Percentiles rank a stretch among this genome's conserved stretches.
Conservation (phyloP, 2,797 vertebrate genomes). For the Lutjanus campechanus region DNA sequence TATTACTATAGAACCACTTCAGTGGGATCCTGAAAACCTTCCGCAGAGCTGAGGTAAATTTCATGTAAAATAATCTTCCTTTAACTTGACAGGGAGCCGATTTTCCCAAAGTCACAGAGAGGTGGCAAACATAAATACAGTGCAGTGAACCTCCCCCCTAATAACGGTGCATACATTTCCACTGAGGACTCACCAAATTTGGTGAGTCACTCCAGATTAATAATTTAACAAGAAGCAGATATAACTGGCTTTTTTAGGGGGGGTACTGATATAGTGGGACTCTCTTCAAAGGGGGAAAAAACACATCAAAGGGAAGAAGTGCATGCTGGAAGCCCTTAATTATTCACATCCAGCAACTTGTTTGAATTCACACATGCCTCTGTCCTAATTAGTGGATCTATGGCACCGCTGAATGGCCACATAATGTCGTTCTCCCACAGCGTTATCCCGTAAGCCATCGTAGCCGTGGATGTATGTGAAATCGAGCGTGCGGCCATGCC, state of each 20-base stretch:
- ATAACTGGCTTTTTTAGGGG: slow-evolving; percentile 75
- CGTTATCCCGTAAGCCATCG: slow-evolving; percentile 62
- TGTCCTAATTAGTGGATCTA: slow-evolving; percentile 82
- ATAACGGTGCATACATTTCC: slow-evolving; percentile 39
- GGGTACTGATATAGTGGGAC: slow-evolving; percentile 52
- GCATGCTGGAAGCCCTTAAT: slow-evolving; percentile 83
- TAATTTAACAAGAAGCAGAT: slow-evolving; percentile 85
- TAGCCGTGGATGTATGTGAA: slow-evolving; percentile 73
- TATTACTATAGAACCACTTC: slow-evolving; percentile 34
- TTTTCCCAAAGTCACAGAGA: slow-evolving; percentile 44
- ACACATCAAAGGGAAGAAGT: slow-evolving; percentile 86
- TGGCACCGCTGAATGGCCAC: slow-evolving; percentile 75
- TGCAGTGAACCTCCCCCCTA: slow-evolving; percentile 18
- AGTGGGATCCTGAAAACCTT: slow-evolving; percentile 35
- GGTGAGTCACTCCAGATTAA: slow-evolving; percentile 86
- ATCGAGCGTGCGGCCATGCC: slow-evolving; percentile 70
- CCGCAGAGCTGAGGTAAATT: slow-evolving; percentile 30
- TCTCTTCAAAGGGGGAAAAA: slow-evolving; percentile 79
- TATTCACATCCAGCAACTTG: slow-evolving; percentile 84
- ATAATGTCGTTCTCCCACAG: slow-evolving; percentile 62
- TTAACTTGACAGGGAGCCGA: slow-evolving; percentile 38
- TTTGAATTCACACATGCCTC: slow-evolving; percentile 80
- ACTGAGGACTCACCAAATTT: slow-evolving; percentile 60
- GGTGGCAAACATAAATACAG: slow-evolving; percentile 44
- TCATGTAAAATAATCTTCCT: slow-evolving; percentile 52